Base-by-base conservation (phyloP, 1,140 invertebrate species). In the Drosophila ercepeae region DNA sequence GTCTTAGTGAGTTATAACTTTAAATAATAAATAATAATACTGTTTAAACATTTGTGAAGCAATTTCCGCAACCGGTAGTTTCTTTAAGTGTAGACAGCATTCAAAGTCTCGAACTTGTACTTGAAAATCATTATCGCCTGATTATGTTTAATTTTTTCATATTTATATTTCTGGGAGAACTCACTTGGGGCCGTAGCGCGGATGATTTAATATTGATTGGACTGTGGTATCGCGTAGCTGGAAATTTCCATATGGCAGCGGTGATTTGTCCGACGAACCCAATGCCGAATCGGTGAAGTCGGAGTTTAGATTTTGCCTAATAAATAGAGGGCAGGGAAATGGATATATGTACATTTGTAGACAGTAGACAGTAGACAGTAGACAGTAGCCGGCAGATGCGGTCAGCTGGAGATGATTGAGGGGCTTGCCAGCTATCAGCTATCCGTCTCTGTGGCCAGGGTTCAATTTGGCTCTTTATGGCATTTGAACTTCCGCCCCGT, bases 281-380 rank as follows among this genome's bases (percentile, higher is more conserved):
- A 98, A 92, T 0, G 97, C 97, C 34, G 96, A 97, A 90, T 98
- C 97, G 46, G 97, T 98, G 90, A 98, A 98, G 91, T 98, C 97
- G 0, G 97, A 98, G 92, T 98, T 98, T 25, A 98, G 92, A 91
- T 98, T 98, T 94, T 98, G 97, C 81, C 97, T 96, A 92, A 14
- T 16, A 25, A 8, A 18, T 18, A 16, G 42, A 19, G 44, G 21
- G 16, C 3, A 21, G 14, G 19, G 13, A 36, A 29, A 41, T 36
- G 34, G 54, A 16, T 11, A 36, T 19, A 32, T 32, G 29, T 32
- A 32, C 29, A 32, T 21, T 21, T 32, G 29, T n/a, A n/a, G n/a
- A n/a, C 9, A 4, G 2, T 11, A 32, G 50, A 53, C 27, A 44
- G 42, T 36, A 65, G 58, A n/a, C 9, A 4, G 2, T 11, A 32